Evolutionary conservation across 2,113 vertebrate species (phyloP).

Genomic region (Bos javanicus): DNA sequence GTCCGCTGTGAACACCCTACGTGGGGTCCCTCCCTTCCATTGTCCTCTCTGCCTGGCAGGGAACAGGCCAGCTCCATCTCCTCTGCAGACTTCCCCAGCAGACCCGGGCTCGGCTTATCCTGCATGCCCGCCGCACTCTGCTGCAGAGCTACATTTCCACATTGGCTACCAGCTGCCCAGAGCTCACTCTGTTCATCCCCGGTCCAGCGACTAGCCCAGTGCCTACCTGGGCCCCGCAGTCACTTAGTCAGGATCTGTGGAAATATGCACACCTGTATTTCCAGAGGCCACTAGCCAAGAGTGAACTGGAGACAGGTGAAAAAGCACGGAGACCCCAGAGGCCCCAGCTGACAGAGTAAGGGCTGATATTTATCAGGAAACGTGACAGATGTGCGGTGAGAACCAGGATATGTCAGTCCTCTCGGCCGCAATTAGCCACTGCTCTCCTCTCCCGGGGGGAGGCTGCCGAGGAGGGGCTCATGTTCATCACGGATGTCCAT

Average conservation of each 20-base stretch:
- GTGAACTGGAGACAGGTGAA: slow-evolving; percentile 8
- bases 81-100: rapidly evolving
- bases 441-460: not conserved
- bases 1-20: rapidly evolving
- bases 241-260: rapidly evolving
- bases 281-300: slow-evolving; percentile 26
- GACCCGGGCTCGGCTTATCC: rapidly evolving
- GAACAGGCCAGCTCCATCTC: rapidly evolving
- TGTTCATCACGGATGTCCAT: not conserved
- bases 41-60: not conserved
- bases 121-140: rapidly evolving
- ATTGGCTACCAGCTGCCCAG: not conserved
- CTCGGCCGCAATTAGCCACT: slow-evolving; percentile 49
- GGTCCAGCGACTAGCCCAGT: rapidly evolving
- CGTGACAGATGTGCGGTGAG: not conserved
- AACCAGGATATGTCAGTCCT: slow-evolving; percentile 41
- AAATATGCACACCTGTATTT: not conserved
- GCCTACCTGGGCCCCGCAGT: not conserved
- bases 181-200: rapidly evolving
- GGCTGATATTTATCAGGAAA: slow-evolving; percentile 48
- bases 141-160: not conserved
- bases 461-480: not conserved
- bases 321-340: not conserved
- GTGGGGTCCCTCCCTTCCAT: rapidly evolving
- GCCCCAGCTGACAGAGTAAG: slow-evolving; percentile 31